Evolutionary conservation across 2,113 vertebrate genomes (phyloP), one percentile per base, ranked within the genome.

Genomic region (Dendrocopos noguchii): DNA sequence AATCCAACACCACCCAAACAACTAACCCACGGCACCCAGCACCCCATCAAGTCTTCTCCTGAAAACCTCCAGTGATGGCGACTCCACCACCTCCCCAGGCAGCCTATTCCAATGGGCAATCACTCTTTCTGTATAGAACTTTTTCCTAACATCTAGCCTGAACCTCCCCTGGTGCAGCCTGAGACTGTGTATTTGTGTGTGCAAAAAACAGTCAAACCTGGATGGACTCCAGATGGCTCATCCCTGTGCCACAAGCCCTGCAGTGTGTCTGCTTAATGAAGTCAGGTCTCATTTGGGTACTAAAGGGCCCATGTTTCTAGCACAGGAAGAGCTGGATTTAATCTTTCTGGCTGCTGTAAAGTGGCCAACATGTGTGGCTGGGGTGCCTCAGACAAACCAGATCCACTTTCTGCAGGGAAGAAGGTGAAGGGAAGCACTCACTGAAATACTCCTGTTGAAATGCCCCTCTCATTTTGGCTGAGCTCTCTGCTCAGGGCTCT

Each of bases 241-340:
- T 47, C 67, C 6, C 0, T 56, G 52, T 80, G 84, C 50, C 89
- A 64, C 66, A 55, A 79, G 66, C 55, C 66, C 83, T 78, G 55
- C 50, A 73, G 87, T 33, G 46, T 28, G 31, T 67, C 91, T 5
- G 2, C 59, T 66, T 82, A 55, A 85, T 65, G 79, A 93, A 91
- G 60, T 91, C 72, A 53, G 84, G 56, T 77, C 92, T 74, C 72
- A 18, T 71, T 80, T 71, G 53, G 75, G 64, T 78, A 59, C 74
- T 56, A 91, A 91, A 81, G 47, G 36, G 29, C 46, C 46, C 55
- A 53, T 0, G 2, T 22, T 86, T 59, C 61, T 67, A 75, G 68
- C 60, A 66, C 64, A 88, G 80, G 77, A 93, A 83, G 64, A 88
- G 60, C 56, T 83, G 81, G 72, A 87, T 93, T 94, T 87, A 71